Conservation (phyloP, 1,140 invertebrate species). For the Euschistus heros region DNA sequence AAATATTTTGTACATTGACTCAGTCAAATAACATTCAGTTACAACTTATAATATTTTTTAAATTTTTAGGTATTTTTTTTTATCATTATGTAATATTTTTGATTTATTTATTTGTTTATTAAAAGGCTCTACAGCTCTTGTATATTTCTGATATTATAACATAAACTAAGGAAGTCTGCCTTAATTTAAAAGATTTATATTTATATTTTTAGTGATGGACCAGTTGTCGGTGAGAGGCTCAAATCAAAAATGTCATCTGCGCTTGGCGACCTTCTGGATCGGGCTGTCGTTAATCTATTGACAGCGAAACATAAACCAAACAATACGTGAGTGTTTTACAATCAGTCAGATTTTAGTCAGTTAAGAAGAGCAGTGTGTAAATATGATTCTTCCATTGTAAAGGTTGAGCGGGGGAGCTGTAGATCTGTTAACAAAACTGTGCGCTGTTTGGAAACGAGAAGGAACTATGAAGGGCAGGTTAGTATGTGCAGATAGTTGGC, state of each 20-base stretch:
- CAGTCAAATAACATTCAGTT: no score
- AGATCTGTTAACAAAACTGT: constrained; percentile 17
- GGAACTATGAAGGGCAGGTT: constrained; percentile 12
- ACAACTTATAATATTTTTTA: no score
- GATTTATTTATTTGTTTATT: no score
- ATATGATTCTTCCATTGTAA: no score
- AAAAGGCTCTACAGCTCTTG: no score
- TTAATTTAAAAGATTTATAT: constrained; percentile 3
- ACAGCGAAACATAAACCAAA: constrained; percentile 18
- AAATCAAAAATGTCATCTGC: constrained; percentile 32
- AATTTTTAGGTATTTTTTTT: no score
- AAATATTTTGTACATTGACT: no score
- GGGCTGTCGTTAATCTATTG: constrained; percentile 29
- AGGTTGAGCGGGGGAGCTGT: constrained; percentile 15
- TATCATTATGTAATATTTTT: no score
- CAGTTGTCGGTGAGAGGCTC: constrained; percentile 26
- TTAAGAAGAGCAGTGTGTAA: no score
- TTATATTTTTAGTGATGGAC: constrained; percentile 21
- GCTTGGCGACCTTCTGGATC: constrained; percentile 30
- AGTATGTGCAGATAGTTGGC: neutral
- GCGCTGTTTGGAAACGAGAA: constrained; percentile 10
- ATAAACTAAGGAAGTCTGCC: neutral
- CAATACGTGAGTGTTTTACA: neutral
- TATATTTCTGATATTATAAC: no score
- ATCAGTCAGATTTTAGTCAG: no score